phyloP scores from a whole-genome alignment of 2,888 invertebrate genomes.

The Malacosoma neustria region DNA sequence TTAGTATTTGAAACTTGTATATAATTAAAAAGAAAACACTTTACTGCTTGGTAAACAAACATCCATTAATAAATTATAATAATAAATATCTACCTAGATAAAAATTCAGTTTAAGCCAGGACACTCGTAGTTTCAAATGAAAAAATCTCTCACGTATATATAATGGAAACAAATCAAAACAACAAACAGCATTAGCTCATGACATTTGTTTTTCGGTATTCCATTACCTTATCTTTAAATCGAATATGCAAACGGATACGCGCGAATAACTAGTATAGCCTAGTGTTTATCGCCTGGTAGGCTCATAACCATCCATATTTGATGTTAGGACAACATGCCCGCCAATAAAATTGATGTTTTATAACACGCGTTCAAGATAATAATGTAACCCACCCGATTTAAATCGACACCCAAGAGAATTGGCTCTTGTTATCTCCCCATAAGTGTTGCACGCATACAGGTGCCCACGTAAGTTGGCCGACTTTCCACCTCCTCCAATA shows the following conservation, averaged over 20 bases:
- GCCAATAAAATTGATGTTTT: slow-evolving; percentile 21
- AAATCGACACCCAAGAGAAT: slow-evolving; percentile 10
- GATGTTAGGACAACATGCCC: slow-evolving; percentile 22
- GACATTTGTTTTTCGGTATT: not conserved
- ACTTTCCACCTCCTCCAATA: slow-evolving; percentile 8
- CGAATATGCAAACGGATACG: slow-evolving; percentile 12
- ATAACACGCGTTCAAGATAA: not conserved
- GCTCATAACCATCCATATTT: slow-evolving; percentile 34
- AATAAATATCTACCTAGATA: too few relatives aligned
- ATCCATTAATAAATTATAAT: too few relatives aligned
- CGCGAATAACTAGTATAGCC: slow-evolving; percentile 11
- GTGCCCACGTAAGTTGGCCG: slow-evolving; percentile 11
- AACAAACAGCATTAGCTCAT: too few relatives aligned
- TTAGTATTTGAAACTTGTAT: too few relatives aligned
- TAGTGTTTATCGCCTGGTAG: slow-evolving; percentile 13
- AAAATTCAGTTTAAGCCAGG: too few relatives aligned
- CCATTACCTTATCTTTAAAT: slow-evolving; percentile 4
- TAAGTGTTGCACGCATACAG: not conserved
- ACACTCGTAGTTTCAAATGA: too few relatives aligned
- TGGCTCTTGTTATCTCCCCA: slow-evolving; percentile 3
- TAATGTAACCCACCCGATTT: slow-evolving; percentile 18
- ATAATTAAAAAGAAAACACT: too few relatives aligned
- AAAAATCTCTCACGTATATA: too few relatives aligned
- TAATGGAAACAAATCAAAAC: too few relatives aligned
- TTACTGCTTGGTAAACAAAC: too few relatives aligned